A percentile compares a stretch with the other conserved stretches of the same genome.
Conservation (phyloP, 2,797 vertebrate genomes). For the Amblyopsis hoosieri region DNA sequence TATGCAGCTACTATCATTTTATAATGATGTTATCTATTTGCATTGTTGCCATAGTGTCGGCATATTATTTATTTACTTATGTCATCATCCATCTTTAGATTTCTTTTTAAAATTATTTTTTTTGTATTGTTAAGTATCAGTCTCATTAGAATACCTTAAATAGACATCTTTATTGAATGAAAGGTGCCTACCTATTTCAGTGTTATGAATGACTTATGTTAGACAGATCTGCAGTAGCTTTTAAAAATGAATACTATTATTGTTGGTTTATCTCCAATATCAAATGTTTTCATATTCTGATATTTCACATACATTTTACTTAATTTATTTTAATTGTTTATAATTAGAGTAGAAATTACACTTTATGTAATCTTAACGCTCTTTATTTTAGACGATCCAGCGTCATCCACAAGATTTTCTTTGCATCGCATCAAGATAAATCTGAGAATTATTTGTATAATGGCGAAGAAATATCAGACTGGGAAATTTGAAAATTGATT, state of each 20-base stretch:
- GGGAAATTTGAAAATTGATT: conserved; percentile 94
- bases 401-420: conserved; percentile 22
- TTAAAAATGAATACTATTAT: conserved; percentile 18
- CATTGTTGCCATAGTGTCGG: conserved; percentile 21
- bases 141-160: conserved; percentile 15
- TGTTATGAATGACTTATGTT: background rate
- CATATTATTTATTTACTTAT: conserved; percentile 12
- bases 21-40: conserved; percentile 39
- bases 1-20: conserved; percentile 44
- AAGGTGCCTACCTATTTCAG: background rate
- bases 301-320: conserved; percentile 13
- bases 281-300: conserved; percentile 5
- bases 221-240: background rate
- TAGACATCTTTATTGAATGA: conserved; percentile 15
- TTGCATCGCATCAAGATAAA: conserved; percentile 60
- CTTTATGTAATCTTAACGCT: conserved; percentile 6
- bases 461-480: conserved; percentile 80
- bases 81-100: conserved; percentile 18
- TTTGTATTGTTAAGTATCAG: background rate
- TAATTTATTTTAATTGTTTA: conserved; percentile 5
- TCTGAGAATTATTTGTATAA: conserved; percentile 59
- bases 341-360: conserved; percentile 6
- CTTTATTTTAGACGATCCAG: conserved; percentile 28
- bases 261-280: background rate
- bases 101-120: conserved; percentile 4